Percentiles rank a stretch among this genome's conserved stretches.
phyloP scores from a whole-genome alignment of 2,797 vertebrate species.

The Odontamblyopus rebecca region DNA sequence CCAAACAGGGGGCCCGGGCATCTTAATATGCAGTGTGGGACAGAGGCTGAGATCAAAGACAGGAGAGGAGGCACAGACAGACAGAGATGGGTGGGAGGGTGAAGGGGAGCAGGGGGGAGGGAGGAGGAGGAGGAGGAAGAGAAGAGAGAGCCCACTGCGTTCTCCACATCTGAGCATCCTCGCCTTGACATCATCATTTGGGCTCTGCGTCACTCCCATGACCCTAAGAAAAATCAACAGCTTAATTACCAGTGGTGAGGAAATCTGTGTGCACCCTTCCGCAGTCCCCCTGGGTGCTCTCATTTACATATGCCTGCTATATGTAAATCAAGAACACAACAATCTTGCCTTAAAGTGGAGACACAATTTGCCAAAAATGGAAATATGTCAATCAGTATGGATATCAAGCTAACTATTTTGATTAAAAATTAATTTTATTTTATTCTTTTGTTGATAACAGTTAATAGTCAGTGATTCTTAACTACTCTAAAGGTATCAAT shows the following conservation, averaged over 20 bases:
- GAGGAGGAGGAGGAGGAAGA: constrained; percentile 44
- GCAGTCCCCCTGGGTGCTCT: constrained; percentile 1
- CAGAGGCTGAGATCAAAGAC: constrained; percentile 76
- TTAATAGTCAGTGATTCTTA: background rate
- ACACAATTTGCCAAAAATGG: background rate
- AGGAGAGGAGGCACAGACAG: constrained; percentile 62
- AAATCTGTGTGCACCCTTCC: constrained; percentile 32
- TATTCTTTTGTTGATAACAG: background rate
- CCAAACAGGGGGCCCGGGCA: constrained; percentile 75
- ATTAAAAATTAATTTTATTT: background rate
- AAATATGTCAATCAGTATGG: background rate
- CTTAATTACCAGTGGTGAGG: constrained; percentile 62
- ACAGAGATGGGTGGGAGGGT: constrained; percentile 63
- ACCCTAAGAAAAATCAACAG: constrained; percentile 63
- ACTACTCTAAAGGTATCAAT: background rate
- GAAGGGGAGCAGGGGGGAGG: constrained; percentile 32
- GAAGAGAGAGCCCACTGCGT: constrained; percentile 56
- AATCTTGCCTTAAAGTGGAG: background rate
- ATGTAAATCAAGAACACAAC: constrained; percentile 3
- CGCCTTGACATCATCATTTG: constrained; percentile 65
- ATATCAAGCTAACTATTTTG: background rate
- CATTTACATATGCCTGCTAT: constrained; percentile 11
- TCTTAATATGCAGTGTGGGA: constrained; percentile 80
- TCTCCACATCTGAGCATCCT: constrained; percentile 67
- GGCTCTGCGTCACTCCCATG: constrained; percentile 64